phyloP scores from a whole-genome alignment of 2,888 invertebrate species.

The Mythimna lalbum region DNA sequence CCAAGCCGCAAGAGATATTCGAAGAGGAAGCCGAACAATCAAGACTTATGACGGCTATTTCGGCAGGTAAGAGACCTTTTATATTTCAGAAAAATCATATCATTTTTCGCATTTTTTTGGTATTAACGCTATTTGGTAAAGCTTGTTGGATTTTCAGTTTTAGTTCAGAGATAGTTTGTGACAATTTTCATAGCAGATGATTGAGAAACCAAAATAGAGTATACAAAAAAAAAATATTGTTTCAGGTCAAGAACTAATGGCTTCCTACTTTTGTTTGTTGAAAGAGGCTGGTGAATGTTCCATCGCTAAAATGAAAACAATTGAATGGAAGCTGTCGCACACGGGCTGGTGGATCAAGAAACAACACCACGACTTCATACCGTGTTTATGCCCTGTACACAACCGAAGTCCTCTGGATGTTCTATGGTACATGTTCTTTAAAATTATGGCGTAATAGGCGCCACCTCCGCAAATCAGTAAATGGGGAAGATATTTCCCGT shows the following conservation, averaged over 20 bases:
- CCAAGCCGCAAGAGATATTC: slow-evolving; percentile 65
- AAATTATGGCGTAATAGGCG: background rate
- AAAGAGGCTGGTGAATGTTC: slow-evolving; percentile 77
- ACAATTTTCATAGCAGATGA: background rate
- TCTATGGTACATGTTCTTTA: slow-evolving; percentile 71
- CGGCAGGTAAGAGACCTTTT: slow-evolving; percentile 74
- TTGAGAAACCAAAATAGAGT: too few relatives aligned
- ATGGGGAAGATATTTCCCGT: too few relatives aligned
- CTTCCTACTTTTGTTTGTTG: slow-evolving; percentile 83
- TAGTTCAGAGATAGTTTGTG: background rate
- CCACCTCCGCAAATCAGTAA: too few relatives aligned
- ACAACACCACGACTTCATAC: slow-evolving; percentile 75
- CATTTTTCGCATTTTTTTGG: background rate
- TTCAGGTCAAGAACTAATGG: slow-evolving; percentile 88
- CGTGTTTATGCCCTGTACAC: slow-evolving; percentile 81
- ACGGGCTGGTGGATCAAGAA: slow-evolving; percentile 84
- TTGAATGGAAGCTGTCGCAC: slow-evolving; percentile 87
- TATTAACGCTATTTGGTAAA: too few relatives aligned
- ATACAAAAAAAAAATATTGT: background rate
- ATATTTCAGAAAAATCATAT: background rate
- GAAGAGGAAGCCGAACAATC: slow-evolving; percentile 86
- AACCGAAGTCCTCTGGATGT: slow-evolving; percentile 82
- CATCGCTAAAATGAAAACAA: slow-evolving; percentile 80
- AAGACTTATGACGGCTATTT: slow-evolving; percentile 85
- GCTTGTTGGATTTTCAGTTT: too few relatives aligned